Conservation (phyloP, 2,797 vertebrate species). For the Sciaenops ocellatus region DNA sequence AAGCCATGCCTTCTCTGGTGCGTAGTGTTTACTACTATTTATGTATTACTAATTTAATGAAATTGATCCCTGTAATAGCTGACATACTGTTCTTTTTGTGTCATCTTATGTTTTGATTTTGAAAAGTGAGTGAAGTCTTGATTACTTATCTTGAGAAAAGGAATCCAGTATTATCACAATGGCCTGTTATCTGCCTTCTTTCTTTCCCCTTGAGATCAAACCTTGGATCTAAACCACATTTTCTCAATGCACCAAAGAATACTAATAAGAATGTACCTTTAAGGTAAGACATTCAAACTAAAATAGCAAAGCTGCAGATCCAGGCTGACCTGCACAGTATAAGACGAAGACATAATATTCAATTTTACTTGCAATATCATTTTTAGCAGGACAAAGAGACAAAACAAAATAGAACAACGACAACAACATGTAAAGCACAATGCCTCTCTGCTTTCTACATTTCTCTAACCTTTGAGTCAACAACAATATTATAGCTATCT, state of each 20-base stretch:
- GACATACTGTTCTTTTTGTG: slow-evolving; percentile 31
- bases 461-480: neutral
- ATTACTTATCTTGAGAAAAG: slow-evolving; percentile 6
- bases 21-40: slow-evolving; percentile 28
- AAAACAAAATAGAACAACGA: neutral
- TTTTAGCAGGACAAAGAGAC: neutral
- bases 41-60: slow-evolving; percentile 36
- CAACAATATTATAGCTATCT: neutral
- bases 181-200: slow-evolving; percentile 61
- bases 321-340: neutral
- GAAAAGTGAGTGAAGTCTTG: slow-evolving; percentile 15
- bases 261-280: neutral
- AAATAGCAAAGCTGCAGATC: neutral
- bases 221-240: neutral
- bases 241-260: neutral
- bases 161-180: slow-evolving; percentile 51
- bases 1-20: slow-evolving; percentile 46
- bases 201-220: slow-evolving; percentile 68
- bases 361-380: neutral
- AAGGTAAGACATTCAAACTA: neutral
- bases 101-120: slow-evolving; percentile 33
- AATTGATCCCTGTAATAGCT: slow-evolving; percentile 46
- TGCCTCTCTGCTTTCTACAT: neutral
- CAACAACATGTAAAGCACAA: neutral
- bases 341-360: neutral